Percentiles rank a stretch among this genome's conserved stretches.
These are phyloP conservation scores for Piaya cayana DNA, from an alignment of 2,113 vertebrate species.

Conservation along the genomic window DNA sequence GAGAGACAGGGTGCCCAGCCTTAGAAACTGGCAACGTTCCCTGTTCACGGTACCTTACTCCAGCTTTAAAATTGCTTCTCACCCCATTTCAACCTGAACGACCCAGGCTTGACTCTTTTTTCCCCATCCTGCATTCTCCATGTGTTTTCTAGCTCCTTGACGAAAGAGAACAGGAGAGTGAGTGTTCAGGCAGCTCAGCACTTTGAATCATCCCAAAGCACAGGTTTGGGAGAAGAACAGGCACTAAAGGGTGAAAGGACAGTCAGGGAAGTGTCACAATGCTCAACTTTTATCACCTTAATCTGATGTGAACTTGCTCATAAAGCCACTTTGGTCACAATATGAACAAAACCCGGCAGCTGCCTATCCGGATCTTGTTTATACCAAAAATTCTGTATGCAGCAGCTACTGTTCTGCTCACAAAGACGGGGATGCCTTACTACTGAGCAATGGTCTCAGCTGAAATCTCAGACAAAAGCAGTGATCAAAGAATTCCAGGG, in stretches of 20 bases:
- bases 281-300: neutral
- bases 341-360: neutral
- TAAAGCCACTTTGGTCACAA: neutral
- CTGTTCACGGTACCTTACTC: neutral
- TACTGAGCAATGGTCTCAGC: neutral
- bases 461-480: neutral
- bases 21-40: neutral
- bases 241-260: neutral
- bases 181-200: too few relatives aligned
- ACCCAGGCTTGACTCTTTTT: too few relatives aligned
- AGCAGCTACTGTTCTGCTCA: neutral
- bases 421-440: fast-evolving
- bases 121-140: neutral
- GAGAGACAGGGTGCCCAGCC: neutral
- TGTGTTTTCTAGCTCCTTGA: neutral
- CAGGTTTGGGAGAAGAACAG: neutral
- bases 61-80: neutral
- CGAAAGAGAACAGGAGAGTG: neutral
- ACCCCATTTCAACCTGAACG: neutral
- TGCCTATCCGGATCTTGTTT: neutral
- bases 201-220: neutral
- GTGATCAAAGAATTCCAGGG: neutral
- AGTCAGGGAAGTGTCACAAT: neutral
- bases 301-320: fast-evolving
- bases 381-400: too few relatives aligned